phyloP scores from a whole-genome alignment of 1,140 invertebrate genomes.

The Drosophila trapezifrons region DNA sequence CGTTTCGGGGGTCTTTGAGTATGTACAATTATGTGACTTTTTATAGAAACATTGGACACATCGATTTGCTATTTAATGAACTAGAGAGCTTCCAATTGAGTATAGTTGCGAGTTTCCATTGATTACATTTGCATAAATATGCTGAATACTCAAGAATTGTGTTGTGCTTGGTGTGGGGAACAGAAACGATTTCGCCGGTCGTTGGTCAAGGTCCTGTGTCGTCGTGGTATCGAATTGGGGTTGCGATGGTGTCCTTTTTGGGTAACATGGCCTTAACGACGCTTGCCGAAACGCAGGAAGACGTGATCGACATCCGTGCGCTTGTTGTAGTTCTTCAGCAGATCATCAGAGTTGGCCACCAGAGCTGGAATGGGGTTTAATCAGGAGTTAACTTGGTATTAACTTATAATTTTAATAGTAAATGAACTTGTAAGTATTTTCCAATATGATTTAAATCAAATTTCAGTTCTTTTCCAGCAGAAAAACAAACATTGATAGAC shows the following conservation, averaged over 20 bases:
- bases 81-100: conserved; percentile 76
- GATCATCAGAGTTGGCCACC: conserved; percentile 73
- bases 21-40: conserved; percentile 53
- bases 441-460: no score
- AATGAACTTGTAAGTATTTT: not conserved
- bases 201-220: conserved; percentile 49
- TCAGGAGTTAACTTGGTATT: no score
- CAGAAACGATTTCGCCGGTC: conserved; percentile 50
- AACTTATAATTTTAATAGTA: not conserved
- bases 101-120: conserved; percentile 46
- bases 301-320: conserved; percentile 91
- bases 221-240: conserved; percentile 7
- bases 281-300: conserved; percentile 90
- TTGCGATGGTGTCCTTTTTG: not conserved
- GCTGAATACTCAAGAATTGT: conserved; percentile 53
- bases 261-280: conserved; percentile 74
- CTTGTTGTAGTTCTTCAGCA: conserved; percentile 86
- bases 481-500: no score
- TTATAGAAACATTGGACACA: conserved; percentile 54
- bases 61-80: conserved; percentile 61
- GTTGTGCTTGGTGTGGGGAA: conserved; percentile 37
- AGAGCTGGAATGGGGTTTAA: conserved; percentile 50
- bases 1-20: conserved; percentile 66
- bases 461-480: no score
- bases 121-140: conserved; percentile 50